phyloP scores from a whole-genome alignment of 2,113 vertebrate species.

The Caretta caretta region DNA sequence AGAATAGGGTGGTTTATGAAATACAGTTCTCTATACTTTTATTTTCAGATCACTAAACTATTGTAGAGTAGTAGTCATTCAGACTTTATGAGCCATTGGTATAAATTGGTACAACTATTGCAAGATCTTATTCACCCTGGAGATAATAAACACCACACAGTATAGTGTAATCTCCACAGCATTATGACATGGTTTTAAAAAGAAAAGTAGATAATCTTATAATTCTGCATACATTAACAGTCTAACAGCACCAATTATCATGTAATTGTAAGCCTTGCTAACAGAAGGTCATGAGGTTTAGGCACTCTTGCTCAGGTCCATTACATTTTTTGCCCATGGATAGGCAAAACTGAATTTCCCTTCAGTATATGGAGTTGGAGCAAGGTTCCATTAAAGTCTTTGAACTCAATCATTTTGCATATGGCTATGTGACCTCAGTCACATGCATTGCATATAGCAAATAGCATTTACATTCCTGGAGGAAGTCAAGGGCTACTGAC shows the following conservation, averaged over 20 bases:
- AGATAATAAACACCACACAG: neutral
- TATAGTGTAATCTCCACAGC: neutral
- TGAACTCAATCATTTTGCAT: slow-evolving; percentile 23
- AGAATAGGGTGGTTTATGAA: neutral
- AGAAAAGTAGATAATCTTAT: neutral
- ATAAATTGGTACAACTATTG: neutral
- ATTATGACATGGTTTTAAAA: neutral
- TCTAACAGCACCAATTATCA: neutral
- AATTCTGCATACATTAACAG: neutral
- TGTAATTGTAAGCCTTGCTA: neutral
- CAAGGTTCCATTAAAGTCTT: slow-evolving; percentile 57
- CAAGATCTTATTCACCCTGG: neutral
- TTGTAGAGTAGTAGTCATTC: neutral
- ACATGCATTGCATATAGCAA: slow-evolving; percentile 28
- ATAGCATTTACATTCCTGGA: slow-evolving; percentile 44
- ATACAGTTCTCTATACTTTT: neutral
- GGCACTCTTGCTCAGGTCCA: neutral
- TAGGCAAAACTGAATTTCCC: neutral
- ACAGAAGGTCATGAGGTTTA: neutral
- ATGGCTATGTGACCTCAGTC: slow-evolving; percentile 49
- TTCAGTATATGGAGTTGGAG: neutral
- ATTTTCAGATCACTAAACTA: neutral
- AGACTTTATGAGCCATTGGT: neutral
- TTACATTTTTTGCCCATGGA: neutral
- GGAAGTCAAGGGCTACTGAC: slow-evolving; percentile 1